Percentiles rank a stretch among this genome's conserved stretches.
Evolutionary conservation across 2,888 invertebrate species (phyloP).

Genomic region (Pristionchus entomophagus): DNA sequence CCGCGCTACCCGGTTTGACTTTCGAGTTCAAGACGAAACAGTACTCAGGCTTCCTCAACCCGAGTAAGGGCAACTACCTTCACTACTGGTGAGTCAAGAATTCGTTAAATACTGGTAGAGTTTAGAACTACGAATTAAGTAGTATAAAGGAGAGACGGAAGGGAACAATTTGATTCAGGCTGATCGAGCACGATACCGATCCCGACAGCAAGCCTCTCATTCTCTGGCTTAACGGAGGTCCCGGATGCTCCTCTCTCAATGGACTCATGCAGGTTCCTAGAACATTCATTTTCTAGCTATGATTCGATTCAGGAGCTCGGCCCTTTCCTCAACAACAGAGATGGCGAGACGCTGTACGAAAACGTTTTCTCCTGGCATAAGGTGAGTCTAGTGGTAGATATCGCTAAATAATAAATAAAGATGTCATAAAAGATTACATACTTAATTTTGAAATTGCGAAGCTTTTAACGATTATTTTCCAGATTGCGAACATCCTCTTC

Average conservation of each 20-base stretch:
- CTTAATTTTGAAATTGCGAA: conserved; percentile 70
- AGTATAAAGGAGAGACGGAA: too few relatives aligned
- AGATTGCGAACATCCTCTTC: conserved; percentile 78
- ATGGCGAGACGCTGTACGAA: conserved; percentile 56
- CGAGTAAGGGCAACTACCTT: conserved; percentile 73
- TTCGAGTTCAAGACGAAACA: conserved; percentile 76
- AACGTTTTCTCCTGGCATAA: conserved; percentile 69
- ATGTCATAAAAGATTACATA: too few relatives aligned
- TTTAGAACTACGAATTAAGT: too few relatives aligned
- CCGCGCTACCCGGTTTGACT: conserved; percentile 68
- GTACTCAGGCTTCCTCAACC: conserved; percentile 77
- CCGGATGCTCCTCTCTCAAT: conserved; percentile 63
- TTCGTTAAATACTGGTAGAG: too few relatives aligned
- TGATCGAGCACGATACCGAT: conserved; percentile 29
- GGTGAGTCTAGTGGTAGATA: conserved; percentile 56
- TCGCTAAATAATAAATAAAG: background rate
- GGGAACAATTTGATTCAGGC: background rate
- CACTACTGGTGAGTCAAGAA: conserved; percentile 74
- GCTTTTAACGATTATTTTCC: too few relatives aligned
- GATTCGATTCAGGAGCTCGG: conserved; percentile 75
- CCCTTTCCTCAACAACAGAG: conserved; percentile 70
- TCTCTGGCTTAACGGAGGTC: conserved; percentile 68
- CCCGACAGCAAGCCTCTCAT: conserved; percentile 63
- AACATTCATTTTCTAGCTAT: background rate
- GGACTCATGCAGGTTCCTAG: conserved; percentile 45